These are phyloP conservation scores for Auanema freiburgensis DNA, from an alignment of 2,888 invertebrate species.

Conservation along the genomic window DNA sequence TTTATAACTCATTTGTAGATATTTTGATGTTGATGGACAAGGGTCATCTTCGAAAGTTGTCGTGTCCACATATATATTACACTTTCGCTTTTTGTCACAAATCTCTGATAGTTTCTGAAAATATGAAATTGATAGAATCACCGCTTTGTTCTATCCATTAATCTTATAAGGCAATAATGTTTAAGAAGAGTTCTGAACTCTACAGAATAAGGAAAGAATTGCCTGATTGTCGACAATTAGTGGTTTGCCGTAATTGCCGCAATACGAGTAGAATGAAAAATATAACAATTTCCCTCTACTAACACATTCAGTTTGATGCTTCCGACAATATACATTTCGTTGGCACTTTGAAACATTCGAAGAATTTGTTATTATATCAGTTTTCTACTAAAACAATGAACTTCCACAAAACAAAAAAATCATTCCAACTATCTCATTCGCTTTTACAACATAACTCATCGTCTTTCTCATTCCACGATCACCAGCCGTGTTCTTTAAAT, in stretches of 20 bases:
- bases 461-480: slow-evolving; percentile 4
- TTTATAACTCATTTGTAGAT: slow-evolving; percentile 92
- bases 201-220: too few species aligned
- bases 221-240: too few species aligned
- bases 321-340: too few species aligned
- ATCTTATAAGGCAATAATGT: too few species aligned
- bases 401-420: slow-evolving; percentile 5
- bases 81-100: slow-evolving; percentile 88
- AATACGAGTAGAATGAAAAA: too few species aligned
- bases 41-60: slow-evolving; percentile 84
- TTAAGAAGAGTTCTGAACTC: too few species aligned
- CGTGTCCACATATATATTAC: slow-evolving; percentile 86
- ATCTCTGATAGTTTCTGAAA: slow-evolving; percentile 89
- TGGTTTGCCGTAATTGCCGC: too few species aligned
- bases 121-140: neutral
- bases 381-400: neutral
- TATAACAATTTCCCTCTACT: too few species aligned
- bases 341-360: too few species aligned
- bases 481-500: too few species aligned
- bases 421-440: neutral
- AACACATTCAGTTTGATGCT: too few species aligned
- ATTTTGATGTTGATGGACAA: slow-evolving; percentile 86
- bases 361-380: slow-evolving; percentile 1
- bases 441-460: neutral
- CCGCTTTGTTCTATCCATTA: too few species aligned